A percentile compares a stretch with the other conserved stretches of the same genome.
phyloP scores from a whole-genome alignment of 2,888 invertebrate species.

The Drosophila ustulata region DNA sequence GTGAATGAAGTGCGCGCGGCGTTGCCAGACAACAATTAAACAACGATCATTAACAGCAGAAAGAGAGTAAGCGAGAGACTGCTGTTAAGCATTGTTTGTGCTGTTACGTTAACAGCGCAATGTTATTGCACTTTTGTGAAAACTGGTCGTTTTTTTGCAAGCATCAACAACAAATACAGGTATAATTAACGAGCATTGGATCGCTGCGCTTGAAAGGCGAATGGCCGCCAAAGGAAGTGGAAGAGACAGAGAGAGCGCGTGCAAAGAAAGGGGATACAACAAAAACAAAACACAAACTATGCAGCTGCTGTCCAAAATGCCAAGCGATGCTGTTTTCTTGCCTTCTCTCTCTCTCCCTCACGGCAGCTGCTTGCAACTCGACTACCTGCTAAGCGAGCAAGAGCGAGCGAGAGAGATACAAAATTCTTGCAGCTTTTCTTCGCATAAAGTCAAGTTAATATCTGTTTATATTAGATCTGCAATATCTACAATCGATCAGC shows the following conservation, averaged over 20 bases:
- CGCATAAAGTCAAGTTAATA: slow-evolving; percentile 26
- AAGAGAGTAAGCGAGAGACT: slow-evolving; percentile 16
- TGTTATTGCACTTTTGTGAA: slow-evolving; percentile 47
- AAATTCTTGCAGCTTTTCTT: slow-evolving; percentile 45
- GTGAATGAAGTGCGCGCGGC: slow-evolving; percentile 29
- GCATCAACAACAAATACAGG: slow-evolving; percentile 20
- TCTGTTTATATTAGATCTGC: slow-evolving; percentile 27
- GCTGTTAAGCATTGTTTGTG: slow-evolving; percentile 9
- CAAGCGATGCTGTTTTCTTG: neutral
- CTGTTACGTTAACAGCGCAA: slow-evolving; percentile 14
- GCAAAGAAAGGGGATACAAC: slow-evolving; percentile 6
- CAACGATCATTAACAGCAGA: slow-evolving; percentile 5
- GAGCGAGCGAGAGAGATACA: neutral
- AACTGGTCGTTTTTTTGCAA: slow-evolving; percentile 23
- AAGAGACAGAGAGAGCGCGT: slow-evolving; percentile 12
- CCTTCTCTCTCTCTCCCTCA: neutral
- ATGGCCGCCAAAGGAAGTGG: slow-evolving; percentile 52
- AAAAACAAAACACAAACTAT: slow-evolving; percentile 5
- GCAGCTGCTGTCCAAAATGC: slow-evolving; percentile 10
- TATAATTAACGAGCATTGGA: slow-evolving; percentile 35
- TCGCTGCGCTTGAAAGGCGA: slow-evolving; percentile 31
- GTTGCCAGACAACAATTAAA: slow-evolving; percentile 35
- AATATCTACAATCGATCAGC: slow-evolving; percentile 5
- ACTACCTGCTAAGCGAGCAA: neutral
- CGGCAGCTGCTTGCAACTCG: slow-evolving; percentile 30